Evolutionary conservation across 1,140 invertebrate species (phyloP), one percentile per base, ranked within the genome.

Genomic region (Leptopilina boulardi): DNA sequence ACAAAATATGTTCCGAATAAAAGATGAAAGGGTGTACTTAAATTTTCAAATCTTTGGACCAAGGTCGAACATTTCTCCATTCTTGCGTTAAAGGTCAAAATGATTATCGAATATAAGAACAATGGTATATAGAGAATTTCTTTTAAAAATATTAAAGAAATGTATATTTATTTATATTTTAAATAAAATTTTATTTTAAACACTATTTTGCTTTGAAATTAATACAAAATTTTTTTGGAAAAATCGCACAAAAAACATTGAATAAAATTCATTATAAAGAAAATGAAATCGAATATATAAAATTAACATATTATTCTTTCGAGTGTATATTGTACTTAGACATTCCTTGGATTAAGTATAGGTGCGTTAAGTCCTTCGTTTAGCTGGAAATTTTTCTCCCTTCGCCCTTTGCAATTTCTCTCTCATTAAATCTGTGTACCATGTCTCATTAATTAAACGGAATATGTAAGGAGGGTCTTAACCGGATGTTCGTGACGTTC

Each of bases 361-460:
- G 18, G 54, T 59, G 23, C 23, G 10, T 59, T 59, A 51, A 51
- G 21, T 59, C 21, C 56, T 59, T 26, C 56, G 21, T 59, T 59
- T 59, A 59, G 56, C 10, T 26, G 21, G 21, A 26, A 59, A 59
- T 30, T 59, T 59, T 59, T 59, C 23, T 26, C 11, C 21, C 21
- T 59, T 2, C 26, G 21, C 56, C 56, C 21, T 59, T 59, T 26
- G 56, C 21, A 23, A 59, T 59, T n/a, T 59, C 56, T 26, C 56
- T 59, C 56, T 59, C 56, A 59, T 59, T 59, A 59, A 59, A 59
- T 59, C 21, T 59, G 56, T 59, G 23, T 10, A 23, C 56, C 56
- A 59, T 59, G 56, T 59, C 56, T 59, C 56, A 59, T 59, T 59
- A 59, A 59, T 59, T 59, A 59, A 59, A 59, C 56, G 56, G 56